Evolutionary conservation across 2,113 vertebrate species (phyloP), one percentile per base, ranked within the genome.

Genomic region (Panthera uncia): DNA sequence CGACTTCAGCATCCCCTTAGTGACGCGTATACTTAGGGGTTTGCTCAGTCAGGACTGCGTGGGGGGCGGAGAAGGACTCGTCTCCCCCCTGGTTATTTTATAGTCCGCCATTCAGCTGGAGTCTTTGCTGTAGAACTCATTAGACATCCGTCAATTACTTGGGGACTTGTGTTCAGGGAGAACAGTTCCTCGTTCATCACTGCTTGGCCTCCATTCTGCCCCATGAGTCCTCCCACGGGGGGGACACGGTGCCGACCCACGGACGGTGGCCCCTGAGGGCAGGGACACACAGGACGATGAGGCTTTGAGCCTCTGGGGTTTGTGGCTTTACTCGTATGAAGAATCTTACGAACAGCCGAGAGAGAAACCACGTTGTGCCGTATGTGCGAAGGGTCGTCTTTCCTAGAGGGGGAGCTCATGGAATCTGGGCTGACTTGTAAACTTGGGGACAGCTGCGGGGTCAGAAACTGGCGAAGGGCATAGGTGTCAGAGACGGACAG

Each of bases 141-240:
- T 31, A 74, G 65, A 41, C 87, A 74, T 36, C 52, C 36, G 95
- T 16, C 81, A 36, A 2, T 33, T 73, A 41, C 33, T 4, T 36
- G 1, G 73, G 71, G 55, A n/a, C 73, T 55, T 41, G 73, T 87
- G 36, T 50, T 76, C 9, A 16, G 45, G 38, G 74, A 38, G 66
- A 25, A n/a, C 1, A 0, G 7, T 14, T 14, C 38, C 63, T 61
- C 27, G 14, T 73, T 94, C n/a, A 0, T 41, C 31, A 31, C 57
- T 1, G 33, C 41, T 5, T 15, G 23, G 41, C 41, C 29, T 55
- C 38, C 7, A 0, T 13, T 73, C 91, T 48, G 36, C 41, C 18
- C 21, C 1, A 1, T 4, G 8, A 1, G 52, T 78, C 31, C 48
- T 66, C 23, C 57, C 11, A 6, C 14, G 0, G 0, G 0, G 15